Evolutionary conservation across 2,113 vertebrate genomes (phyloP), one percentile per base, ranked within the genome.

Genomic region (Atlantisia rogersi): DNA sequence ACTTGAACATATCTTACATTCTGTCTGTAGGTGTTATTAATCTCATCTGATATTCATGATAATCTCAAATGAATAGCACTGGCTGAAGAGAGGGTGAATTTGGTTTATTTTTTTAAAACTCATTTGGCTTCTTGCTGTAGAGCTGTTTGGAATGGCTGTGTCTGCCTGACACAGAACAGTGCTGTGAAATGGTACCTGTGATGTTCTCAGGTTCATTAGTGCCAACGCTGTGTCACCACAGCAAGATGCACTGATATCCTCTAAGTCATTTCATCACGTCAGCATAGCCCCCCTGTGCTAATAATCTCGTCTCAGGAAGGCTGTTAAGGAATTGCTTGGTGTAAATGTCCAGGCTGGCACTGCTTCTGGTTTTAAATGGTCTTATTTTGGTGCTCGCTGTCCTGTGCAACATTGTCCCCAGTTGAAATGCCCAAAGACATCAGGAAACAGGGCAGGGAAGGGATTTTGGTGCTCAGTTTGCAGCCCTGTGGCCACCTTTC

Each of bases 131-230:
- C 82, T 50, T 84, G 16, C 40, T 77, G 64, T 28, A 35, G 52
- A 70, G 76, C 42, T 29, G 74, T 18, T 42, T 40, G 79, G 55
- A 19, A 10, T 1, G 15, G 18, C 48, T 29, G 3, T 7, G n/a
- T 12, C 31, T 77, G 79, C 70, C 60, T 50, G 31, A 17, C 1
- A 4, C 35, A 55, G 68, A 48, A 2, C 12, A 15, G 32, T 7
- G 8, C 70, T 26, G 50, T 42, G 70, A 19, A 37, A 31, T 2
- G 15, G 11, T 53, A 19, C 26, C 29, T 0, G 0, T 12, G 55
- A 14, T 26, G 16, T 4, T 81, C 20, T 60, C 77, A 26, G 52
- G 31, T 22, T 26, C 31, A 37, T 11, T 21, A 6, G 13, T 17
- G 8, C 35, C 32, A 32, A 18, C 0, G 1, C 17, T 3, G 4